Conservation (phyloP, 2,888 invertebrate genomes). For the Mesoligia furuncula region DNA sequence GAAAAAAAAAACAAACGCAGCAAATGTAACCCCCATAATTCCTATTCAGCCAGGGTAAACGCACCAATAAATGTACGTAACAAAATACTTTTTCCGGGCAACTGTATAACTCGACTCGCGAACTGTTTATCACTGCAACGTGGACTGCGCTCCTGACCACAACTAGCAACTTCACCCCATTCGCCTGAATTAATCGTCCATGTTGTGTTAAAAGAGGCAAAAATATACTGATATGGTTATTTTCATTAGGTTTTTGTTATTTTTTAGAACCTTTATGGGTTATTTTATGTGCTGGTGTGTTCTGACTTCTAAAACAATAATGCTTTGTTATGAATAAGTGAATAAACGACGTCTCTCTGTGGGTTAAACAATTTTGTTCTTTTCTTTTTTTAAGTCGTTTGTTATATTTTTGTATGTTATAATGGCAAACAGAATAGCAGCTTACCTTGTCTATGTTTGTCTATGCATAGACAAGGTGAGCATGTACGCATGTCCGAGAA, state of each 20-base stretch:
- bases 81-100: slow-evolving; percentile 66
- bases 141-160: slow-evolving; percentile 67
- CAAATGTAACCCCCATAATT: slow-evolving; percentile 20
- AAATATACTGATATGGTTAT: slow-evolving; percentile 59
- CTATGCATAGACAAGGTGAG: too few species aligned
- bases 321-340: slow-evolving; percentile 31
- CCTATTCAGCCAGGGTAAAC: slow-evolving; percentile 60
- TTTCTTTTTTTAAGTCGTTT: neutral
- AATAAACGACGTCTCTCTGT: slow-evolving; percentile 11
- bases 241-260: slow-evolving; percentile 35
- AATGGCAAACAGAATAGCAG: neutral
- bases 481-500: too few species aligned
- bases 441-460: neutral
- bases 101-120: slow-evolving; percentile 59
- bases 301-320: slow-evolving; percentile 31
- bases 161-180: slow-evolving; percentile 69
- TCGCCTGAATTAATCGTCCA: slow-evolving; percentile 69
- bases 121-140: slow-evolving; percentile 71
- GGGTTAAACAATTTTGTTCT: neutral
- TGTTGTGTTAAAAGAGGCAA: slow-evolving; percentile 59
- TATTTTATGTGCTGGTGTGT: slow-evolving; percentile 29
- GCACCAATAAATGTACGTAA: slow-evolving; percentile 64
- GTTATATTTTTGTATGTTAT: neutral
- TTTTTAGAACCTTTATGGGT: slow-evolving; percentile 8
- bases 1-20: neutral